Evolutionary conservation across 2,888 invertebrate species (phyloP).

Genomic region (Gnatocerus cornutus): DNA sequence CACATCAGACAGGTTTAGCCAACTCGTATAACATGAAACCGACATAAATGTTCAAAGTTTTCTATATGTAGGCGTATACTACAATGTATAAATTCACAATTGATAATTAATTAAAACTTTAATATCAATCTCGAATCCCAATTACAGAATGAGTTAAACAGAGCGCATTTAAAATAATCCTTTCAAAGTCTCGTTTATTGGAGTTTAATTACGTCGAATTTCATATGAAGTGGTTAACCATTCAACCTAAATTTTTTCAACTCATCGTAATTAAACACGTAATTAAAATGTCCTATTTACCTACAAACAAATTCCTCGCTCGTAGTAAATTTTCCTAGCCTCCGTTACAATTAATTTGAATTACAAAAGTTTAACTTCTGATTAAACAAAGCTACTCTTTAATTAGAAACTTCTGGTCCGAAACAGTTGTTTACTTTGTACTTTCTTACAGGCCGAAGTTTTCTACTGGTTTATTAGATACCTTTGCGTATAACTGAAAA

Average conservation of each 20-base stretch:
- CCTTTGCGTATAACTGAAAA: conserved; percentile 26
- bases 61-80: background rate
- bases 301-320: conserved; percentile 45
- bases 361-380: conserved; percentile 60
- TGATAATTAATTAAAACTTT: background rate
- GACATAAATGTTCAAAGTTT: background rate
- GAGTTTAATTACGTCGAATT: background rate
- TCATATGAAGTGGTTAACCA: background rate
- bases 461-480: conserved; percentile 43
- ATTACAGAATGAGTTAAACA: background rate
- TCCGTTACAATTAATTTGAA: conserved; percentile 61
- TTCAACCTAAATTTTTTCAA: background rate
- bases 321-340: conserved; percentile 45
- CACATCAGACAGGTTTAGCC: background rate
- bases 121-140: background rate
- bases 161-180: background rate
- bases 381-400: conserved; percentile 61
- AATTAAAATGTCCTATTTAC: conserved; percentile 50
- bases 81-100: background rate
- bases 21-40: background rate
- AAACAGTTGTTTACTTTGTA: conserved; percentile 59
- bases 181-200: background rate
- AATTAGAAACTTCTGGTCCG: conserved; percentile 57
- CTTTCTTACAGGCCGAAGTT: conserved; percentile 39
- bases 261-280: conserved; percentile 28